A percentile compares a stretch with the other conserved stretches of the same genome.
Conservation (phyloP, 2,113 vertebrate genomes). For the Semnopithecus entellus region DNA sequence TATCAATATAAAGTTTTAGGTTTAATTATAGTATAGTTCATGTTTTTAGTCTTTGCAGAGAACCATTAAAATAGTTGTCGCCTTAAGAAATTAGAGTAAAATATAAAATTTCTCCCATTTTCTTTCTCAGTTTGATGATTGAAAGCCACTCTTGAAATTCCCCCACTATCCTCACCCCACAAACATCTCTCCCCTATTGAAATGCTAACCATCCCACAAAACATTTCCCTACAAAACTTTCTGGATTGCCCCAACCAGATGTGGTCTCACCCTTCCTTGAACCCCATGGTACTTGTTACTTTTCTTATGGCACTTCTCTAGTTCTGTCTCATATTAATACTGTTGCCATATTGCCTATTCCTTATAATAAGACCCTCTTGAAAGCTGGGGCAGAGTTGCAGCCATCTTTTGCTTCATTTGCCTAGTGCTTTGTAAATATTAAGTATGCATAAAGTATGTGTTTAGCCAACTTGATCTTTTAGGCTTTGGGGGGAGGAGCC, state of each 20-base stretch:
- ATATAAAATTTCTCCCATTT: neutral
- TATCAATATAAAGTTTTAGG: neutral
- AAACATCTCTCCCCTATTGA: neutral
- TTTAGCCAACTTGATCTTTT: neutral
- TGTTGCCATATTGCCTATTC: neutral
- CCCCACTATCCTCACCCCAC: neutral
- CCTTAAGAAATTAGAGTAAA: conserved; percentile 13
- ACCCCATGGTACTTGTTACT: neutral
- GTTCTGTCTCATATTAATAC: neutral
- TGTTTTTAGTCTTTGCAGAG: conserved; percentile 28
- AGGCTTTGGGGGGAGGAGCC: neutral
- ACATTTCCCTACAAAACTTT: neutral
- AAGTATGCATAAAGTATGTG: neutral
- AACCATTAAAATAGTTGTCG: neutral
- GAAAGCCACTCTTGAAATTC: neutral
- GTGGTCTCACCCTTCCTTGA: neutral
- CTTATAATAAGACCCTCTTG: neutral
- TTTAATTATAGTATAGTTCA: conserved; percentile 34
- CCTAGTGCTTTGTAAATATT: neutral
- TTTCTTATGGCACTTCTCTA: neutral
- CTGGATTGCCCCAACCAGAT: conserved; percentile 4
- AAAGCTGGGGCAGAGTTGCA: neutral
- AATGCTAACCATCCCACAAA: neutral
- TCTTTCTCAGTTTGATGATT: neutral
- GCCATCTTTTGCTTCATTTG: neutral